Evolutionary conservation across 2,888 invertebrate genomes (phyloP), one percentile per base, ranked within the genome.

Genomic region (Luperina nickerlii): DNA sequence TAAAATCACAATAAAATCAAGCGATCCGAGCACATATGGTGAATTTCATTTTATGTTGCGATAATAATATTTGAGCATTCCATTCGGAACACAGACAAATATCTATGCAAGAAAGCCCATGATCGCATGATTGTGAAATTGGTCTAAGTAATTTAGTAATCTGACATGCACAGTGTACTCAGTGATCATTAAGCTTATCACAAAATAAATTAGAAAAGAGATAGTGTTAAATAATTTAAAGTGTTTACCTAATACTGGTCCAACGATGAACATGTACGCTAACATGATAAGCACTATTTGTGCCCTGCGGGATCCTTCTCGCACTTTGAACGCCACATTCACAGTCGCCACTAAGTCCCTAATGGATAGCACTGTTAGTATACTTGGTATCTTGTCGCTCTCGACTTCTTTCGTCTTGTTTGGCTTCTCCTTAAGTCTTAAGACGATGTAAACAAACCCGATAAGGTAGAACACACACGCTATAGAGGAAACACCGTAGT

Each of bases 251-350:
- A 97, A 90, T 70, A 96, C 96, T 68, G 97, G 97, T 95, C 97
- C 97, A 85, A 96, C 96, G 92, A 97, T 95, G 92, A 97, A 92
- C 95, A 97, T 96, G 89, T 97, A 96, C 0, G 96, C 94, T 85
- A 96, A 92, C 93, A 97, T 93, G 73, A 96, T 93, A 74, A 97
- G 89, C 78, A 96, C 92, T 71, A 97, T 94, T 90, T 97, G 96
- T 66, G 96, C 82, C 4, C 97, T 94, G 1, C 95, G 92, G 32
- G 94, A 93, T 3, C 95, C 95, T 63, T 93, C 88, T 11, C 97
- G 93, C 65, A 90, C 84, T 88, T 93, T 96, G 85, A 97, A 94
- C 8, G 95, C 97, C 73, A 97, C 97, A 86, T 95, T 96, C 88
- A 96, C 92, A 74, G 97, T 97, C n/a, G 96, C 96, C 84, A 94